phyloP scores from a whole-genome alignment of 2,888 invertebrate species.

The Pristionchus fissidentatus region DNA sequence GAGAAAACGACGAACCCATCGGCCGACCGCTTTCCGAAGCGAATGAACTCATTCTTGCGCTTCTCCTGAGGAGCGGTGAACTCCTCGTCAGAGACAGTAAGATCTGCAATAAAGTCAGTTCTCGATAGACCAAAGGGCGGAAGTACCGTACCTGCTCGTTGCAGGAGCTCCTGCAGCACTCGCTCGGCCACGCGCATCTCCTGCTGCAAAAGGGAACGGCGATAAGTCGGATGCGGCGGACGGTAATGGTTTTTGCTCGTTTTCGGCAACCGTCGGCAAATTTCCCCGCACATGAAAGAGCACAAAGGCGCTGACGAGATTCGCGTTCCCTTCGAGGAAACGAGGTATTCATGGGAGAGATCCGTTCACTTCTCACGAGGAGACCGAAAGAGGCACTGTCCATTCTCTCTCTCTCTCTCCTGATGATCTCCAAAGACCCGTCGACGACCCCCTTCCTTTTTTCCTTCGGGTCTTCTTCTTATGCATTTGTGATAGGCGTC shows the following conservation, averaged over 20 bases:
- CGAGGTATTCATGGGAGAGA: not conserved
- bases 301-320: not conserved
- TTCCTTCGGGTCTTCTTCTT: not conserved
- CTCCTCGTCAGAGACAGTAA: slow-evolving; percentile 40
- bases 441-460: too few relatives aligned
- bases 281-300: not conserved
- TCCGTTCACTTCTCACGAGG: too few relatives aligned
- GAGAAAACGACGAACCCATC: slow-evolving; percentile 17
- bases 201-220: slow-evolving; percentile 55
- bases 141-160: slow-evolving; percentile 53
- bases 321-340: not conserved
- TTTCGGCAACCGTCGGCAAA: not conserved
- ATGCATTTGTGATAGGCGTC: slow-evolving; percentile 22
- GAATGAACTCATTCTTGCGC: slow-evolving; percentile 51
- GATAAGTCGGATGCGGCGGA: too few relatives aligned
- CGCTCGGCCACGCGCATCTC: slow-evolving; percentile 59
- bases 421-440: not conserved
- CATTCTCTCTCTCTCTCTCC: not conserved
- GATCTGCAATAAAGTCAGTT: slow-evolving; percentile 17
- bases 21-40: slow-evolving; percentile 48
- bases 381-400: too few relatives aligned
- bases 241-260: too few relatives aligned
- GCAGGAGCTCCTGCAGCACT: slow-evolving; percentile 64
- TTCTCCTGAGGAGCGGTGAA: slow-evolving; percentile 27
- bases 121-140: not conserved